Conservation (phyloP, 1,140 invertebrate genomes). For the Heliconius nattereri region DNA sequence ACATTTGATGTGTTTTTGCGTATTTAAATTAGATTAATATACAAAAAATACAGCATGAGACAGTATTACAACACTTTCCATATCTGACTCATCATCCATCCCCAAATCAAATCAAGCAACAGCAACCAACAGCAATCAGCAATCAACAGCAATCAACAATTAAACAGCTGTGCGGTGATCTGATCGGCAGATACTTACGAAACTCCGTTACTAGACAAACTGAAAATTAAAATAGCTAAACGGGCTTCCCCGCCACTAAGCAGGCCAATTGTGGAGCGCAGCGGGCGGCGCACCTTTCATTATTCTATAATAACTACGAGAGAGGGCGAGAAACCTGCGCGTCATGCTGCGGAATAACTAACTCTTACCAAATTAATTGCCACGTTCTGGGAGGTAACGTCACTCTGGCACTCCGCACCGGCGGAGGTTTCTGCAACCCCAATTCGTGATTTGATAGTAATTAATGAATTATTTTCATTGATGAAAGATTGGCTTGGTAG, state of each 20-base stretch:
- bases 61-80: background rate
- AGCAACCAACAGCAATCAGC: conserved; percentile 34
- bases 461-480: conserved; percentile 58
- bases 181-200: conserved; percentile 66
- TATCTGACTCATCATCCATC: conserved; percentile 34
- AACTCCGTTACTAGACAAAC: conserved; percentile 78
- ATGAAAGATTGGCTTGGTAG: background rate
- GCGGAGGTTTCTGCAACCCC: conserved; percentile 59
- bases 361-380: conserved; percentile 78
- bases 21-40: too few species aligned
- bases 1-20: too few species aligned
- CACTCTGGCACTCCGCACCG: conserved; percentile 59
- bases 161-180: conserved; percentile 39
- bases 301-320: conserved; percentile 78
- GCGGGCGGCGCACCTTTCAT: conserved; percentile 77
- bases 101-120: conserved; percentile 36
- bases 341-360: conserved; percentile 72
- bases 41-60: background rate
- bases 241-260: conserved; percentile 73
- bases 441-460: conserved; percentile 52
- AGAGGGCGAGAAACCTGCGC: conserved; percentile 68
- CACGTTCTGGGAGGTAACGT: conserved; percentile 72
- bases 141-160: conserved; percentile 37
- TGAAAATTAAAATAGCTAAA: conserved; percentile 80
- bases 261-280: conserved; percentile 76